A percentile compares a stretch with the other conserved stretches of the same genome.
Conservation (phyloP, 1,140 invertebrate species). For the Zaprionus capensis region DNA sequence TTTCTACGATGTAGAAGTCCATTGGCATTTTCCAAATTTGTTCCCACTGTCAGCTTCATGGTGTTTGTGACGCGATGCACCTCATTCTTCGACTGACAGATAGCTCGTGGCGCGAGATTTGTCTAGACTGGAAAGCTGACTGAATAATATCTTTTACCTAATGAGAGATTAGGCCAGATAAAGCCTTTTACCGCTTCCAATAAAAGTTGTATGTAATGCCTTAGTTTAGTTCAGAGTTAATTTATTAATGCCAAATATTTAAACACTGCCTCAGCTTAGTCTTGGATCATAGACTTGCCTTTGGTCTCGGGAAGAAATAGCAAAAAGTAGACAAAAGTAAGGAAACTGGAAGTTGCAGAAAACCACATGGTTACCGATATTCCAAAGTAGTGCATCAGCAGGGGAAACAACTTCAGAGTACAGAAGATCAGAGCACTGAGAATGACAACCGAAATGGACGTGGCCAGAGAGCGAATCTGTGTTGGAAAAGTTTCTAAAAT, state of each 20-base stretch:
- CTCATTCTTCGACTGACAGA: constrained; percentile 17
- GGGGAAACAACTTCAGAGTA: constrained; percentile 65
- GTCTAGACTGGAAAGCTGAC: neutral
- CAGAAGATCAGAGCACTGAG: constrained; percentile 57
- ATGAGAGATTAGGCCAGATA: constrained; percentile 15
- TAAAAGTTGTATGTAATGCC: constrained; percentile 28
- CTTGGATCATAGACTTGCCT: constrained; percentile 29
- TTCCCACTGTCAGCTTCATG: constrained; percentile 55
- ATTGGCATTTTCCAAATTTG: constrained; percentile 47
- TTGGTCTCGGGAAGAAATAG: constrained; percentile 89
- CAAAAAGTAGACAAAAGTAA: constrained; percentile 69
- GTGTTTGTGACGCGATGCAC: constrained; percentile 1
- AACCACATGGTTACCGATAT: constrained; percentile 71
- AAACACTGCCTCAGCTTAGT: constrained; percentile 7
- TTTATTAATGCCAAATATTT: constrained; percentile 11
- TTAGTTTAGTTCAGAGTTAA: constrained; percentile 7
- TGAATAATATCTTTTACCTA: constrained; percentile 20
- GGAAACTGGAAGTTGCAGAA: constrained; percentile 45
- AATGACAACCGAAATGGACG: constrained; percentile 65
- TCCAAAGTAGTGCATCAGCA: constrained; percentile 57
- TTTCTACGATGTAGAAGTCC: constrained; percentile 60
- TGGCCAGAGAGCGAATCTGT: constrained; percentile 68
- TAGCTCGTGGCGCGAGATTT: neutral
- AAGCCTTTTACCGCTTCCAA: constrained; percentile 19
- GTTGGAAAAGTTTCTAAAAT: neutral